phyloP scores from a whole-genome alignment of 2,888 invertebrate genomes.

The Lathronympha strigana region DNA sequence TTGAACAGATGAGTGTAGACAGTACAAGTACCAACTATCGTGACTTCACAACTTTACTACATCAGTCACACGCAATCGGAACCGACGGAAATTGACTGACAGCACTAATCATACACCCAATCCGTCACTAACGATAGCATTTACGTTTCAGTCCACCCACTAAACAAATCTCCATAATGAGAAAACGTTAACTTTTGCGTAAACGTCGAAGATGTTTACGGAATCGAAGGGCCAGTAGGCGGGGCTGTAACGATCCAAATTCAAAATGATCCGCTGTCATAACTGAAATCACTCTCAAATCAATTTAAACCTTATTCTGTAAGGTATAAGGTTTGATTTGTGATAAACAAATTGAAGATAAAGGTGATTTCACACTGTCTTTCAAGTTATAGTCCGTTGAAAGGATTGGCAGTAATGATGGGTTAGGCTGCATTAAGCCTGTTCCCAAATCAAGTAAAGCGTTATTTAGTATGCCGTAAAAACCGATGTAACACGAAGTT shows the following conservation, averaged over 20 bases:
- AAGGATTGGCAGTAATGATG: conserved; percentile 69
- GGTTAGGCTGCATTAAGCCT: conserved; percentile 53
- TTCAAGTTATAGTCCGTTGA: conserved; percentile 48
- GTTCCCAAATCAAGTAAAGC: conserved; percentile 48
- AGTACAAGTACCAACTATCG: conserved; percentile 33
- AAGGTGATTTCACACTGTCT: conserved; percentile 52
- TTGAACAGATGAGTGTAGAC: conserved; percentile 15
- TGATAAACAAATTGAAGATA: conserved; percentile 17
- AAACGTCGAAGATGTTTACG: conserved; percentile 46
- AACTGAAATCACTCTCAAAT: conserved; percentile 38
- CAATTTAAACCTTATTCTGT: conserved; percentile 30
- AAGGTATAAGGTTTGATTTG: conserved; percentile 26
- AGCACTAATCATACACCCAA: conserved; percentile 45
- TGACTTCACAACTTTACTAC: conserved; percentile 45
- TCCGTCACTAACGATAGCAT: conserved; percentile 24
- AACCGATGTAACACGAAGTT: conserved; percentile 28
- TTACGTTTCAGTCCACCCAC: conserved; percentile 40
- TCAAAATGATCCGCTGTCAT: conserved; percentile 65
- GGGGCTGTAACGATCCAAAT: conserved; percentile 56
- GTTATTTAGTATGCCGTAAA: conserved; percentile 42
- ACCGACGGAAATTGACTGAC: conserved; percentile 49
- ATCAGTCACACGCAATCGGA: conserved; percentile 44
- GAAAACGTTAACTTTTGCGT: conserved; percentile 41
- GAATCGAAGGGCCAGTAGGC: conserved; percentile 54
- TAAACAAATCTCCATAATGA: conserved; percentile 29